These are phyloP conservation scores for Atopsyche davidsoni DNA, from an alignment of 1,140 invertebrate genomes.

Conservation along the genomic window DNA sequence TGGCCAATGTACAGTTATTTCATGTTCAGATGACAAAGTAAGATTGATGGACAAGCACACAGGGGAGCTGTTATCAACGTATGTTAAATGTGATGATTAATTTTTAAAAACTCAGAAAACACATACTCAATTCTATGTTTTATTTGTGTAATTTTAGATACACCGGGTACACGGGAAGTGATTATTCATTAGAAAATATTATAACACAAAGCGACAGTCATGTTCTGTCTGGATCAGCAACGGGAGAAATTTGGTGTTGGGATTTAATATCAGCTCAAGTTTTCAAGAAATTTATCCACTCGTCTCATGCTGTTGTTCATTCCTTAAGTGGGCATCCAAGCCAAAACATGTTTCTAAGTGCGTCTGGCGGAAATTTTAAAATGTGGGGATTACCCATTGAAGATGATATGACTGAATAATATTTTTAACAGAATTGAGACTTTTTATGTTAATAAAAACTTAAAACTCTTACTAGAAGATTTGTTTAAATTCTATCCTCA, in stretches of 20 bases:
- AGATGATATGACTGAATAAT: conserved; percentile 13
- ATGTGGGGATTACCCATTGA: conserved; percentile 47
- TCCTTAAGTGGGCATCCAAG: conserved; percentile 69
- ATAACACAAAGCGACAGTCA: conserved; percentile 75
- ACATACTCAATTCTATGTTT: conserved; percentile 1
- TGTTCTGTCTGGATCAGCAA: conserved; percentile 81
- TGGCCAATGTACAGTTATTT: conserved; percentile 79
- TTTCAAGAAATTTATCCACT: conserved; percentile 44
- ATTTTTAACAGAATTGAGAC: not conserved
- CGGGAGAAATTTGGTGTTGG: conserved; percentile 82
- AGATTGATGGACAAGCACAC: conserved; percentile 84
- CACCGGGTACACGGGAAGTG: conserved; percentile 68
- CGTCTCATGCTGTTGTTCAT: conserved; percentile 51
- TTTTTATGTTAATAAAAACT: not conserved
- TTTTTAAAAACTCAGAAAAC: conserved; percentile 16
- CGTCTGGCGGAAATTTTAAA: conserved; percentile 59
- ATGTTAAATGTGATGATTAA: conserved; percentile 32
- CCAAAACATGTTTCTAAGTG: conserved; percentile 59
- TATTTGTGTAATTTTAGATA: conserved; percentile 50
- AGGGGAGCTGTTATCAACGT: conserved; percentile 73
- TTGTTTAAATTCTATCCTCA: too few relatives aligned
- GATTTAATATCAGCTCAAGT: conserved; percentile 72
- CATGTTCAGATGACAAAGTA: conserved; percentile 74
- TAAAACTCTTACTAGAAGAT: not conserved
- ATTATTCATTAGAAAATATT: conserved; percentile 81